Evolutionary conservation across 2,888 invertebrate species (phyloP), one percentile per base, ranked within the genome.

Genomic region (Himalopsyche tibetana): DNA sequence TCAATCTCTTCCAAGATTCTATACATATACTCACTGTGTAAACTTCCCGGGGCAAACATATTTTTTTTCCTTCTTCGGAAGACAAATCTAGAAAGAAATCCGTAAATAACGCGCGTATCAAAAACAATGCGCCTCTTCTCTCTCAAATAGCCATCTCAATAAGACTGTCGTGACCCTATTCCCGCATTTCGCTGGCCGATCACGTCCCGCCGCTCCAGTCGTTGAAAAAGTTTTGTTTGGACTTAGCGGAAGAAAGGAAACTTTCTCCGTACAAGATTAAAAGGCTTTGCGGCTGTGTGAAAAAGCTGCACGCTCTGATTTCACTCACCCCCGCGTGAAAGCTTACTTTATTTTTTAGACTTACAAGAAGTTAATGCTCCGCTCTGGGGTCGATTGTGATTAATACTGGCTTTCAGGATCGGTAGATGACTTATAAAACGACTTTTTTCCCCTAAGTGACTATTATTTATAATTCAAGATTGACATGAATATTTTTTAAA

Each of bases 341-440:
- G 74, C 74, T 74, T 36, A 36, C 74, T 74, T 74, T 74, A 74
- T 74, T 74, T 74, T 74, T 74, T 74, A 74, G 74, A 38, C 74
- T 74, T 74, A 74, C 74, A 12, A 74, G 74, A 74, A 74, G 28
- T 74, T 38, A 74, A 74, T 74, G 74, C 74, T 36, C 0, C 74
- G 36, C 74, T 74, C 36, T 74, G 19, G 15, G 74, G 74, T 74
- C 74, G 74, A 74, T 74, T 74, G 74, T 74, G 74, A 74, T 74
- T 74, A 74, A 74, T 74, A 74, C 15, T 36, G 74, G 74, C 74
- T 74, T 74, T 74, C 74, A 74, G 74, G 12, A 74, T 38, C 12
- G 74, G 74, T 74, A 38, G 74, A 74, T 74, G 74, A 74, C 74
- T 36, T 74, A 74, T 74, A 74, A 74, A 74, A 74, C 38, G 74